phyloP scores from a whole-genome alignment of 1,140 invertebrate species.

The Lepidotrigona ventralis region DNA sequence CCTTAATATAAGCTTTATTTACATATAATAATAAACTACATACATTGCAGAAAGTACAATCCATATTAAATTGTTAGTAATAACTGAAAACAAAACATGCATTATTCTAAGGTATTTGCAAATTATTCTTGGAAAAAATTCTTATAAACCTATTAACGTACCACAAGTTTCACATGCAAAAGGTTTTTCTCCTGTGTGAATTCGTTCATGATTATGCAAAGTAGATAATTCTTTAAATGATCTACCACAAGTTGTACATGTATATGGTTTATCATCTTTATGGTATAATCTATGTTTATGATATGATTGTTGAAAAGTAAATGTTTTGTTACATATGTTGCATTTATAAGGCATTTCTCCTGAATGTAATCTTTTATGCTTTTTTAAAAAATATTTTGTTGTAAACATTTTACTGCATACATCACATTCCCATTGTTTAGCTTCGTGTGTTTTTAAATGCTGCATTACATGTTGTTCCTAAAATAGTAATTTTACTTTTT shows the following conservation, averaged over 20 bases:
- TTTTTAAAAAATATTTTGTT: slow-evolving; percentile 94
- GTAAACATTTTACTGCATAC: slow-evolving; percentile 92
- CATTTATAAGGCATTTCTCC: slow-evolving; percentile 94
- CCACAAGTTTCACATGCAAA: slow-evolving; percentile 95
- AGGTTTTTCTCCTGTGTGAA: slow-evolving; percentile 94
- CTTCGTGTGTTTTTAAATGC: slow-evolving; percentile 81
- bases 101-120: slow-evolving; percentile 32
- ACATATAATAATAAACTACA: slow-evolving; percentile 41
- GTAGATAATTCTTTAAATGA: slow-evolving; percentile 94
- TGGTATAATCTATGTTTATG: slow-evolving; percentile 94
- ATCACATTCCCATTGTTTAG: slow-evolving; percentile 90
- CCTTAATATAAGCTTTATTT: slow-evolving; percentile 5
- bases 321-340: slow-evolving; percentile 91
- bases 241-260: slow-evolving; percentile 88
- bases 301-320: slow-evolving; percentile 95
- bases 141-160: slow-evolving; percentile 75
- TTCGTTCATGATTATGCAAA: slow-evolving; percentile 92
- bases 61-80: slow-evolving; percentile 64
- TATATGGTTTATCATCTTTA: slow-evolving; percentile 91
- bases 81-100: slow-evolving; percentile 63
- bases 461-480: slow-evolving; percentile 81
- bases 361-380: slow-evolving; percentile 91
- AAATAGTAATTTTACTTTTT: slow-evolving; percentile 29
- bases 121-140: slow-evolving; percentile 7
- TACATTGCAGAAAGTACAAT: slow-evolving; percentile 54